These are phyloP conservation scores for Lemur catta DNA, from an alignment of 2,797 vertebrate species.

Conservation along the genomic window DNA sequence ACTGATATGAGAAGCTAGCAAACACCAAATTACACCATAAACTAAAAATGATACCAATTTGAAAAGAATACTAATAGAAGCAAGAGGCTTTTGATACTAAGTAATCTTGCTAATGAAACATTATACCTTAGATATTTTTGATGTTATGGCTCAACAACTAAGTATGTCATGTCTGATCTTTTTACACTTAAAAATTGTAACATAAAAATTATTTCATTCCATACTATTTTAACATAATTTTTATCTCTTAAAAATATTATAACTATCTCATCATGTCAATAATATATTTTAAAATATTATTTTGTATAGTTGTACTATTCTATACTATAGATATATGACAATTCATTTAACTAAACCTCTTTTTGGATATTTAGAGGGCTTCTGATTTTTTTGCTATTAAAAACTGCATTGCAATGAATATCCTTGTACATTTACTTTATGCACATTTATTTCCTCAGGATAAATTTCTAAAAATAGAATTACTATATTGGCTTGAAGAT, in stretches of 20 bases:
- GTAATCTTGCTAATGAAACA: not conserved
- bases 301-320: not conserved
- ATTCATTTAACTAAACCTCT: not conserved
- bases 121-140: not conserved
- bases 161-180: not conserved
- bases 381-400: not conserved
- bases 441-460: not conserved
- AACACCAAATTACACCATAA: not conserved
- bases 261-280: not conserved
- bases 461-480: not conserved
- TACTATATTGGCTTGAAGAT: not conserved
- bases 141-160: not conserved
- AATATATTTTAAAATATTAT: conserved; percentile 7
- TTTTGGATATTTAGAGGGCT: not conserved
- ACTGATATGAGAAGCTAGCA: not conserved
- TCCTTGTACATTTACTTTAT: not conserved
- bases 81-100: not conserved
- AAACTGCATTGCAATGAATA: not conserved
- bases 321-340: not conserved
- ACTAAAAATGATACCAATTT: not conserved
- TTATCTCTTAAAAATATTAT: conserved; percentile 3
- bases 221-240: not conserved
- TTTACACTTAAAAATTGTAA: not conserved
- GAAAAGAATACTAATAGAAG: not conserved
- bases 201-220: not conserved